Percentiles rank a stretch among this genome's conserved stretches.
Conservation (phyloP, 1,140 invertebrate genomes). For the Nasonia vitripennis region DNA sequence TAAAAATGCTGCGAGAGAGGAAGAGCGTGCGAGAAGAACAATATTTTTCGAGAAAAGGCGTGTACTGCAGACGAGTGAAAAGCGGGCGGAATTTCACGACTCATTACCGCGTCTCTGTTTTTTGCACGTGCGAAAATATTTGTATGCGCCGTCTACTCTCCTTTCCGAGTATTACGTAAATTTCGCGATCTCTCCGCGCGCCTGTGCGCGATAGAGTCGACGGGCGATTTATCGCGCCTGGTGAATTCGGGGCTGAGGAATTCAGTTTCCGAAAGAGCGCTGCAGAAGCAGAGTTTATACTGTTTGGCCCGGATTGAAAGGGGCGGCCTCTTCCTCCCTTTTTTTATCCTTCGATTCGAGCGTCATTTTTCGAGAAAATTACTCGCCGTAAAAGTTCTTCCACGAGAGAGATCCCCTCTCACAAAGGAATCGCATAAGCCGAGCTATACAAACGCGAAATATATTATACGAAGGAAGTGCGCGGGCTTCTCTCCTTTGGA, state of each 20-base stretch:
- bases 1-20: not conserved
- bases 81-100: constrained; percentile 42
- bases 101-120: constrained; percentile 24
- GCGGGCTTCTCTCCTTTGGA: not conserved
- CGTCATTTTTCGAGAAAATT: constrained; percentile 6
- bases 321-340: no score
- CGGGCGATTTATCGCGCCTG: not conserved
- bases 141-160: not conserved
- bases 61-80: constrained; percentile 18
- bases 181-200: not conserved
- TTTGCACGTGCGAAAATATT: constrained; percentile 13
- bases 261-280: not conserved
- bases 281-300: not conserved
- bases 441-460: not conserved
- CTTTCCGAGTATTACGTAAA: not conserved
- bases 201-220: not conserved
- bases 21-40: constrained; percentile 26
- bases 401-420: not conserved
- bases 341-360: not conserved
- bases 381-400: not conserved
- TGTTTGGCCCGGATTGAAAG: not conserved
- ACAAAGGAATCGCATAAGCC: not conserved
- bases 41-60: not conserved
- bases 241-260: not conserved
- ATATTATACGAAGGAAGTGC: not conserved